Evolutionary conservation across 2,797 vertebrate genomes (phyloP), one percentile per base, ranked within the genome.

Genomic region (Hybognathus amarus): DNA sequence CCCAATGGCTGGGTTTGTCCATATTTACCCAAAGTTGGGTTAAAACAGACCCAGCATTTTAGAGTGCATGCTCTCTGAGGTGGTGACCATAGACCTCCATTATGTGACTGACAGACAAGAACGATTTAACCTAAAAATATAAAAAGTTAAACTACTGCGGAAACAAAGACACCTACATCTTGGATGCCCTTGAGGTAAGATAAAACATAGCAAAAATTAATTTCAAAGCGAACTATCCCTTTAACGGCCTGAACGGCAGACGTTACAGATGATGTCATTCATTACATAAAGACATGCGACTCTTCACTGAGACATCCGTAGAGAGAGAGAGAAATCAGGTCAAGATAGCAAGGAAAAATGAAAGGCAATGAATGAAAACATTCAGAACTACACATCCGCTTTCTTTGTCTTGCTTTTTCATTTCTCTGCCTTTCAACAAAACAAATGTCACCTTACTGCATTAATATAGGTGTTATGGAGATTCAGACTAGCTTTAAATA

Each of bases 211-310:
- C 30, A 33, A 33, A 33, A 33, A 33, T 33, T 33, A 33, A 33
- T 33, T 33, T 33, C 30, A 33, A 33, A 33, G 30, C 2, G 2
- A 33, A 33, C 30, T 33, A 33, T 33, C 30, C 30, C 30, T 33
- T 33, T 33, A 64, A 82, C 63, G 20, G 68, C 42, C 27, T 71
- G 73, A 77, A 77, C 24, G 36, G 71, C 67, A 56, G 67, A 82
- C 47, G 20, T 70, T 71, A 30, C 38, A 77, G 70, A 63, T 83
- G 83, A 80, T 85, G n/a, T 83, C 81, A 83, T 83, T 73, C 77
- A 85, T 85, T 84, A 85, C 70, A 85, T 85, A 82, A 87, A 80
- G 54, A 80, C 64, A 24, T 76, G 42, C 30, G 4, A 20, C 70
- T 83, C 50, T 61, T 77, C 56, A 67, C 45, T 77, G 66, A 73